Conservation (phyloP, 1,140 invertebrate genomes). For the Watersipora subatra region DNA sequence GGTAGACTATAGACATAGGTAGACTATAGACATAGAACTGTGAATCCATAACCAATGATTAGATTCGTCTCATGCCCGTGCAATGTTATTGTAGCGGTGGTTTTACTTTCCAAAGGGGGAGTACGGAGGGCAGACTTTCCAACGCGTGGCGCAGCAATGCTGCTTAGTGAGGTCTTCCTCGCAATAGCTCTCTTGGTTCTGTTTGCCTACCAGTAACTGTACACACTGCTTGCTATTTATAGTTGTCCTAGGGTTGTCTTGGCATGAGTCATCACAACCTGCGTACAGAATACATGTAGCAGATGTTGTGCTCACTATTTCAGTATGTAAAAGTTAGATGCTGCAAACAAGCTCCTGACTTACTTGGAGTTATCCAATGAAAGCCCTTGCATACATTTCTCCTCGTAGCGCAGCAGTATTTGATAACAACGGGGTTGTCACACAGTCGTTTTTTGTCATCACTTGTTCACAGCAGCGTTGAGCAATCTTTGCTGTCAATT, state of each 20-base stretch:
- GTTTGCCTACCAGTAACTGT: not conserved
- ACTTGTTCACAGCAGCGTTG: not conserved
- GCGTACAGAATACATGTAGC: not conserved
- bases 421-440: not conserved
- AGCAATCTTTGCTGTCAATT: not conserved
- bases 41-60: too few species aligned
- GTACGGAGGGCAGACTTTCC: not conserved
- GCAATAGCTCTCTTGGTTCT: not conserved
- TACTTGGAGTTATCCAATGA: not conserved
- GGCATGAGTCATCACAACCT: not conserved
- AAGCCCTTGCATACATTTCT: not conserved
- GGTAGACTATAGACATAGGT: too few species aligned
- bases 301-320: not conserved
- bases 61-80: too few species aligned
- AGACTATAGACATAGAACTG: too few species aligned
- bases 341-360: not conserved
- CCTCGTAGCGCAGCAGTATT: not conserved
- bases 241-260: not conserved
- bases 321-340: not conserved
- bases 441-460: not conserved
- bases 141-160: not conserved
- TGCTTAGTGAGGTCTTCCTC: not conserved
- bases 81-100: too few species aligned
- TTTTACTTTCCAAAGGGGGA: not conserved
- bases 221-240: not conserved